Evolutionary conservation across 2,113 vertebrate species (phyloP).

Genomic region (Laticauda colubrina): DNA sequence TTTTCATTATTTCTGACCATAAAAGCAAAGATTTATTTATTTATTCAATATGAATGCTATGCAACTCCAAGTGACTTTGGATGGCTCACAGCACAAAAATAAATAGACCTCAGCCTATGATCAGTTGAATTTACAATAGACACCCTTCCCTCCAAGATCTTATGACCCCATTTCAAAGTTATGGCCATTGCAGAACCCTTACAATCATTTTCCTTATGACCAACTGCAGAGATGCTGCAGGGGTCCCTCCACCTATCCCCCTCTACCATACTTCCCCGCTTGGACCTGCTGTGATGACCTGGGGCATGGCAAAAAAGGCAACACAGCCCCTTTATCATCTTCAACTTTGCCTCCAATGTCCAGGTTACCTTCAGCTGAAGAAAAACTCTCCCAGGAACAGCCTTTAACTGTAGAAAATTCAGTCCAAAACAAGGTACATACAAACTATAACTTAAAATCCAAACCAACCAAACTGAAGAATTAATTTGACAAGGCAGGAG

Average conservation of each 20-base stretch:
- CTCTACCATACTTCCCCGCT: background rate
- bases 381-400: too few species aligned
- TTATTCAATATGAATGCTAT: background rate
- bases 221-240: background rate
- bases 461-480: too few species aligned
- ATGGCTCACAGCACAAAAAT: background rate
- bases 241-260: background rate
- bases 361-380: too few species aligned
- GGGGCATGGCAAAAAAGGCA: too few species aligned
- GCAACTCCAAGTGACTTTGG: background rate
- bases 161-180: background rate
- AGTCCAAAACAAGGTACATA: too few species aligned
- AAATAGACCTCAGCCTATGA: background rate
- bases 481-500: too few species aligned
- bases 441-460: too few species aligned
- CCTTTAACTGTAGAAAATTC: too few species aligned
- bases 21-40: background rate
- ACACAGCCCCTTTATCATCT: too few species aligned
- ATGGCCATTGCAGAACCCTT: background rate
- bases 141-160: background rate
- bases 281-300: background rate
- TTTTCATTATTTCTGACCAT: slow-evolving; percentile 50
- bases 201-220: background rate
- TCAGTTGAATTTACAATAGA: background rate
- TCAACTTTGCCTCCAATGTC: too few species aligned